These are phyloP conservation scores for Toxonevra muliebris DNA, from an alignment of 2,888 invertebrate species.

Conservation along the genomic window DNA sequence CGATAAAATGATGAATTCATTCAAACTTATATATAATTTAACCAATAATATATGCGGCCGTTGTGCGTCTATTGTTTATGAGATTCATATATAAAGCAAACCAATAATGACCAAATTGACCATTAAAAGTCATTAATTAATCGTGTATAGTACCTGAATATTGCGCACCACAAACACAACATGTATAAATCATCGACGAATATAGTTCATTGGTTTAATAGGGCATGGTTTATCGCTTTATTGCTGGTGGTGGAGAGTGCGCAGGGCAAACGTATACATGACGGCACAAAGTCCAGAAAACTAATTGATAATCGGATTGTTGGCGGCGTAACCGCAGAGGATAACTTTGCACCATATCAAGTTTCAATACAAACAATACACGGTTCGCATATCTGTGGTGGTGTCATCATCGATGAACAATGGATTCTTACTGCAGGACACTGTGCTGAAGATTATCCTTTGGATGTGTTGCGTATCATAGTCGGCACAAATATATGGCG, in stretches of 20 bases:
- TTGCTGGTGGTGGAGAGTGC: background rate
- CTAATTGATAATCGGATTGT: conserved; percentile 46
- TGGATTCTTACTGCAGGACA: conserved; percentile 59
- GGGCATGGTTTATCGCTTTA: no score
- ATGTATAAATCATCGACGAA: no score
- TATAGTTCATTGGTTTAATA: no score
- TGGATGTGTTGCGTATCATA: conserved; percentile 44
- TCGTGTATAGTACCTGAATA: background rate
- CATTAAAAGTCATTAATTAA: conserved; percentile 8
- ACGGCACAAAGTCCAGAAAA: background rate
- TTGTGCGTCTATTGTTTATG: background rate
- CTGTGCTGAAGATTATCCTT: conserved; percentile 47
- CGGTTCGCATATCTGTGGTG: conserved; percentile 53
- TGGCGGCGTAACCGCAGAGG: conserved; percentile 49
- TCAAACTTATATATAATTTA: no score
- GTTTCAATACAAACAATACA: conserved; percentile 53
- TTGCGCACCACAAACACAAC: no score
- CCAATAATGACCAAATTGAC: conserved; percentile 12
- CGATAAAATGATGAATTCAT: no score
- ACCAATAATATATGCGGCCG: no score
- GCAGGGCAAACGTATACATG: conserved; percentile 46
- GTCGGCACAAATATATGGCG: conserved; percentile 50
- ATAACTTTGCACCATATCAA: conserved; percentile 56
- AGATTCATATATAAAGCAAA: conserved; percentile 7
- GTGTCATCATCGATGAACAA: conserved; percentile 50